Conservation (phyloP, 30 jellyfish, hydroid and myxozoan species). For the Aurelia coerulea region DNA sequence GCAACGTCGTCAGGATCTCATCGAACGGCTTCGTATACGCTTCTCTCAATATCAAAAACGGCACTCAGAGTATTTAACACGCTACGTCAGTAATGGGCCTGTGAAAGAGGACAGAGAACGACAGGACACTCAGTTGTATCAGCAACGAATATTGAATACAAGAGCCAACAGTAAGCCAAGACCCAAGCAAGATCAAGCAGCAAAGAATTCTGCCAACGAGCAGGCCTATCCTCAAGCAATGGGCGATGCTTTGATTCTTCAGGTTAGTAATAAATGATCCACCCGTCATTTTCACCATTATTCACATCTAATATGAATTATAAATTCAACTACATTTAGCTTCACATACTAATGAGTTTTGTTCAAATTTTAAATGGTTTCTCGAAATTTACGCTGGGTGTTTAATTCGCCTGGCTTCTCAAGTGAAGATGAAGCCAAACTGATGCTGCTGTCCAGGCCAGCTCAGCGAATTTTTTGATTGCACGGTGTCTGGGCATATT, state of each 20-base stretch:
- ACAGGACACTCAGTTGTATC: slow-evolving; percentile 81
- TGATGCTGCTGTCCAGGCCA: too few relatives aligned
- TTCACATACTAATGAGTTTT: too few relatives aligned
- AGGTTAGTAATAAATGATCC: slow-evolving; percentile 35
- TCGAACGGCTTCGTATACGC: slow-evolving; percentile 89
- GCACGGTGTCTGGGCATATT: too few relatives aligned
- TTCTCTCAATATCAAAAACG: slow-evolving; percentile 83
- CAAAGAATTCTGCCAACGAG: slow-evolving; percentile 53
- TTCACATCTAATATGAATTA: not conserved
- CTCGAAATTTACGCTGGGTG: too few relatives aligned
- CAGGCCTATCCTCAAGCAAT: slow-evolving; percentile 68
- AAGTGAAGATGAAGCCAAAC: too few relatives aligned
- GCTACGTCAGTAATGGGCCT: slow-evolving; percentile 69
- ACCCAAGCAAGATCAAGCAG: slow-evolving; percentile 70
- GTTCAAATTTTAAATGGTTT: too few relatives aligned
- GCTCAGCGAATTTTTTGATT: too few relatives aligned
- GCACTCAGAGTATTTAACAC: slow-evolving; percentile 64
- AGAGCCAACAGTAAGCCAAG: slow-evolving; percentile 72
- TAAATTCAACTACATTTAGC: too few relatives aligned
- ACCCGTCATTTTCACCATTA: not conserved
- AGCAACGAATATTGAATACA: slow-evolving; percentile 72
- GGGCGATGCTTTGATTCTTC: slow-evolving; percentile 81
- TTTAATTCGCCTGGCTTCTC: too few relatives aligned
- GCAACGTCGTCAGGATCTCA: slow-evolving; percentile 83
- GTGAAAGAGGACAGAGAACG: slow-evolving; percentile 81